Evolutionary conservation across 2,888 invertebrate species (phyloP), one percentile per base, ranked within the genome.

Genomic region (Drosophila kuntzei): DNA sequence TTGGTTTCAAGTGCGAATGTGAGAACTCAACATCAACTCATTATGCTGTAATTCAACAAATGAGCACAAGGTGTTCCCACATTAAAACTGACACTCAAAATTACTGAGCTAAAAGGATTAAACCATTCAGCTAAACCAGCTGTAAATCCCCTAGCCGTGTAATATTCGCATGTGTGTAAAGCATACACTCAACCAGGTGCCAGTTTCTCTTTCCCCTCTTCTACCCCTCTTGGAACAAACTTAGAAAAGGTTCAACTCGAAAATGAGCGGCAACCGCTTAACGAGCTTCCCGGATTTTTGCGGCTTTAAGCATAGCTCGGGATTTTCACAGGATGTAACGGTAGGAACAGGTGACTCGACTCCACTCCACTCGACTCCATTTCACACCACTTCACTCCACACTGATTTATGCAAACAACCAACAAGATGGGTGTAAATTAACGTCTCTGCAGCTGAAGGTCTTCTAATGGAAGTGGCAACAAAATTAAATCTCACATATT

Each of bases 331-430:
- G 39, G 44, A 29, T 18, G 25, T 18, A n/a, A 37, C 53, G 50
- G 44, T 27, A 5, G 20, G 14, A 25, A n/a, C 37, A 32, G 47
- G 36, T 12, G 46, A 16, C 20, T 50, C 32, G 46, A 16, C 20
- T 50, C 32, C 18, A 46, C 36, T 39, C 37, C 22, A n/a, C 27
- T 34, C 37, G 37, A 32, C 43, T 37, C 32, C 14, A 41, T 25
- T 51, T 27, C n/a, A 36, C 18, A 29, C 60, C 39, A 34, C 53
- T 32, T 14, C 22, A 32, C 46, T 27, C 20, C 27, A 54, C 29
- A 60, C 63, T 86, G 81, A 81, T 81, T 81, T 86, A 86, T 81
- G 81, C 81, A 84, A 84, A 84, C 79, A 84, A 46, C 50, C 73
- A 76, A 65, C 71, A 51, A 71, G 76, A 76, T 72, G 79, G 69